These are phyloP conservation scores for Prunella strophiata DNA, from an alignment of 2,797 vertebrate genomes.

Conservation along the genomic window DNA sequence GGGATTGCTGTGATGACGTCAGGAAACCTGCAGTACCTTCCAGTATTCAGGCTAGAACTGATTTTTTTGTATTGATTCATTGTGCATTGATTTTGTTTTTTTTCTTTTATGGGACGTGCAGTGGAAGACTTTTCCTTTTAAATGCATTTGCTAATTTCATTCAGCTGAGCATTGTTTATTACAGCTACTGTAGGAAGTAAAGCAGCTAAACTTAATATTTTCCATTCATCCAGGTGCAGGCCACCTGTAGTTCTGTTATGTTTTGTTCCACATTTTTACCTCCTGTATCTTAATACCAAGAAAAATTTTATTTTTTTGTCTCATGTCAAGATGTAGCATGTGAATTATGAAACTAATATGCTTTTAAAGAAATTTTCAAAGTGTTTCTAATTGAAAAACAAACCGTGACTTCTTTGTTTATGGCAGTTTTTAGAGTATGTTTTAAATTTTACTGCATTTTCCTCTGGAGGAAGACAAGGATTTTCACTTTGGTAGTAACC, in stretches of 20 bases:
- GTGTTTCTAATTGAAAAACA: neutral
- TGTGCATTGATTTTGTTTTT: neutral
- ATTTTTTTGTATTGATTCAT: neutral
- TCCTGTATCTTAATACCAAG: neutral
- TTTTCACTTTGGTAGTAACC: neutral
- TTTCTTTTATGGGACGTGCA: neutral
- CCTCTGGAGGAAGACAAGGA: conserved; percentile 3
- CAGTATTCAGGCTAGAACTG: neutral
- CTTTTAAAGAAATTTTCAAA: neutral
- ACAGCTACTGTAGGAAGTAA: conserved; percentile 64
- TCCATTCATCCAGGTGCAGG: conserved; percentile 69
- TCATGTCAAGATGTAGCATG: neutral
- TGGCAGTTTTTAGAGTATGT: neutral
- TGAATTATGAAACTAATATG: neutral
- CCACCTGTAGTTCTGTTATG: conserved; percentile 59
- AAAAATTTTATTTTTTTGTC: neutral
- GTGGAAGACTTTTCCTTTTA: conserved; percentile 21
- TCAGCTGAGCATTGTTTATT: conserved; percentile 40
- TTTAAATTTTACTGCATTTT: conserved; percentile 45
- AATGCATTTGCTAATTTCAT: conserved; percentile 30
- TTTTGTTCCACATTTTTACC: conserved; percentile 9
- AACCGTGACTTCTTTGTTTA: neutral
- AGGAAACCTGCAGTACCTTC: neutral
- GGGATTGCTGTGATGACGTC: neutral
- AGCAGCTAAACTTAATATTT: conserved; percentile 22